phyloP scores from a whole-genome alignment of 2,888 invertebrate species.

The Lasiommata megera region DNA sequence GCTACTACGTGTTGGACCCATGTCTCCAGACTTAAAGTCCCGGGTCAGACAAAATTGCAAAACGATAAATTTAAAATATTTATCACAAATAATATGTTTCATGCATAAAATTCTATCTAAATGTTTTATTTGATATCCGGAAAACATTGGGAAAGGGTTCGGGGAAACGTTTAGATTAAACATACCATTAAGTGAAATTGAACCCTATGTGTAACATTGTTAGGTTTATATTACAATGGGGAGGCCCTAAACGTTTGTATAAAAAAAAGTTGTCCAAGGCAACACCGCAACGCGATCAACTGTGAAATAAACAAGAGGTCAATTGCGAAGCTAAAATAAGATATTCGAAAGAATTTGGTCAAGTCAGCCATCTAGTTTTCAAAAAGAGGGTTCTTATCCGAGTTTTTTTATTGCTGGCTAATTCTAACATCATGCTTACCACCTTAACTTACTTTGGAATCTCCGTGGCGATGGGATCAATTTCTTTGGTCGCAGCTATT shows the following conservation, averaged over 20 bases:
- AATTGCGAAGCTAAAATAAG: conserved; percentile 25
- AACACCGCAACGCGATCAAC: conserved; percentile 30
- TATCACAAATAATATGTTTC: background rate
- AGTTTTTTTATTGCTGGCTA: background rate
- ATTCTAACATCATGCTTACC: too few species aligned
- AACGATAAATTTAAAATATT: background rate
- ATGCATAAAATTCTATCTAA: background rate
- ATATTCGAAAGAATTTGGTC: background rate
- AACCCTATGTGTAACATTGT: background rate
- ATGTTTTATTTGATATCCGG: conserved; percentile 3
- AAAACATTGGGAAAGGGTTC: conserved; percentile 1
- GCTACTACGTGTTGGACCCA: background rate
- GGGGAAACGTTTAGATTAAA: background rate
- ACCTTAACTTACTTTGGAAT: too few species aligned
- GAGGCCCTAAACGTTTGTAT: background rate
- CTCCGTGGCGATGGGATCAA: too few species aligned
- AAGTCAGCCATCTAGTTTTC: background rate
- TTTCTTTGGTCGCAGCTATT: too few species aligned
- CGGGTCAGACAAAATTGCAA: background rate
- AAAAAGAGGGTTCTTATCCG: background rate
- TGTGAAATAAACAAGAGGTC: conserved; percentile 34
- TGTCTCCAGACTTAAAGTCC: background rate
- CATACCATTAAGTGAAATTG: background rate
- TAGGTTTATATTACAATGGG: background rate
- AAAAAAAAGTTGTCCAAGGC: conserved; percentile 16